Percentiles rank a stretch among this genome's conserved stretches.
These are phyloP conservation scores for Pantala flavescens DNA, from an alignment of 1,140 invertebrate genomes.

Conservation along the genomic window DNA sequence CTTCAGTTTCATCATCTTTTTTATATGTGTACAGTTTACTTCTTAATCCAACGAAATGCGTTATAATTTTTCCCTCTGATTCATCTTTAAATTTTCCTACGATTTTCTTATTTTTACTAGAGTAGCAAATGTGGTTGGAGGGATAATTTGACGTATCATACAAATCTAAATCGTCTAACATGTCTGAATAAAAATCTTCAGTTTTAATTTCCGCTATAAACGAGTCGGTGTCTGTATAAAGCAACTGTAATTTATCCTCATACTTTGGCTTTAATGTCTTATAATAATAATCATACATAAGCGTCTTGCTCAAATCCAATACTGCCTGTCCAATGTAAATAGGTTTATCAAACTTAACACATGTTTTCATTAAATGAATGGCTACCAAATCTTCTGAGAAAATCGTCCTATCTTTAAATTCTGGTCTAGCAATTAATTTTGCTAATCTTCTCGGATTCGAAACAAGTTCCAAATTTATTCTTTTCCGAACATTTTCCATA, in stretches of 20 bases:
- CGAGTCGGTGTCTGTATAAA: not conserved
- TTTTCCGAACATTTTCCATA: too few species aligned
- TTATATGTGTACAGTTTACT: not conserved
- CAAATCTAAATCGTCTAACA: not conserved
- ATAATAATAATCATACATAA: not conserved
- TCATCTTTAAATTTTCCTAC: constrained; percentile 15
- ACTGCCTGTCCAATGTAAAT: not conserved
- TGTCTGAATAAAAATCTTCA: not conserved
- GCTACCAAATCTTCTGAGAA: constrained; percentile 9
- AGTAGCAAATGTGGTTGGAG: not conserved
- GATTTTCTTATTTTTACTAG: not conserved
- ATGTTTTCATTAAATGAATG: not conserved
- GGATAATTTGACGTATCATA: not conserved
- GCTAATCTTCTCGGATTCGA: too few species aligned
- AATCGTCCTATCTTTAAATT: too few species aligned
- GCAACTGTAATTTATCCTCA: not conserved
- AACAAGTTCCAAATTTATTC: too few species aligned
- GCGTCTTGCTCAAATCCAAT: not conserved
- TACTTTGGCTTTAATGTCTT: not conserved
- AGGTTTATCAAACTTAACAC: not conserved
- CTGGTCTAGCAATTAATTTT: too few species aligned
- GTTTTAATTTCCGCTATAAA: not conserved
- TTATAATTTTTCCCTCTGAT: not conserved
- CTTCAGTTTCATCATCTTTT: not conserved
- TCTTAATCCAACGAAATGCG: not conserved